A percentile compares a stretch with the other conserved stretches of the same genome.
Evolutionary conservation across 35 echinoderm and acorn worm species (phyloP).

Genomic region (Acanthaster planci): DNA sequence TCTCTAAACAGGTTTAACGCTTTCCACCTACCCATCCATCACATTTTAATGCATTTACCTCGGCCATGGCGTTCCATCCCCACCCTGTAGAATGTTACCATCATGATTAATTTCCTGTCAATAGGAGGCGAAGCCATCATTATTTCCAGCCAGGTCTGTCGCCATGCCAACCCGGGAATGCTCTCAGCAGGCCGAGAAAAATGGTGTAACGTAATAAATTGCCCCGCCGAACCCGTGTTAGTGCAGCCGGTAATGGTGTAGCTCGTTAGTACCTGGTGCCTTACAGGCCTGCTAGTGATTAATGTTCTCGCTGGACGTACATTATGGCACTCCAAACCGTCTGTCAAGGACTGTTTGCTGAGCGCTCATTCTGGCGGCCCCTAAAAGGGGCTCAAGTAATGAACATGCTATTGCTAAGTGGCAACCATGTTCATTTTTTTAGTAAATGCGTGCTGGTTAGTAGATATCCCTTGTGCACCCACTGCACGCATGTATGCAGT

Average conservation of each 20-base stretch:
- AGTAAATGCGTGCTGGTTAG: too few relatives aligned
- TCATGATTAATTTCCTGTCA: conserved; percentile 16
- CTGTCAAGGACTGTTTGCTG: conserved; percentile 5
- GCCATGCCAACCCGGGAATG: not conserved
- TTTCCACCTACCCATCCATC: too few relatives aligned
- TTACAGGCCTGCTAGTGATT: conserved; percentile 6
- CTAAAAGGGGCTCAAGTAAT: not conserved
- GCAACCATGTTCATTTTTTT: conserved; percentile 17
- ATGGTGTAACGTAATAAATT: not conserved
- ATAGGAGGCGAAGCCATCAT: not conserved
- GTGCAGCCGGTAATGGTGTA: not conserved
- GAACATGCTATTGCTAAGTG: conserved; percentile 5
- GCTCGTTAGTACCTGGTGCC: conserved; percentile 7
- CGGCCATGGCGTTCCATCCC: not conserved
- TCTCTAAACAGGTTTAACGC: too few relatives aligned
- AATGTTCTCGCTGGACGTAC: not conserved
- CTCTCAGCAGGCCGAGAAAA: not conserved
- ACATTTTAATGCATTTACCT: too few relatives aligned
- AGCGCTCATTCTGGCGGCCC: conserved; percentile 12
- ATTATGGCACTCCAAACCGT: not conserved
- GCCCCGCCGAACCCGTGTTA: not conserved
- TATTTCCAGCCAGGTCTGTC: not conserved
- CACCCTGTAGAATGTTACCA: not conserved
- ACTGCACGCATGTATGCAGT: too few relatives aligned
- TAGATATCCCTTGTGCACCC: too few relatives aligned